Conservation (phyloP, 2,888 invertebrate genomes). For the Calameuta pallipes region DNA sequence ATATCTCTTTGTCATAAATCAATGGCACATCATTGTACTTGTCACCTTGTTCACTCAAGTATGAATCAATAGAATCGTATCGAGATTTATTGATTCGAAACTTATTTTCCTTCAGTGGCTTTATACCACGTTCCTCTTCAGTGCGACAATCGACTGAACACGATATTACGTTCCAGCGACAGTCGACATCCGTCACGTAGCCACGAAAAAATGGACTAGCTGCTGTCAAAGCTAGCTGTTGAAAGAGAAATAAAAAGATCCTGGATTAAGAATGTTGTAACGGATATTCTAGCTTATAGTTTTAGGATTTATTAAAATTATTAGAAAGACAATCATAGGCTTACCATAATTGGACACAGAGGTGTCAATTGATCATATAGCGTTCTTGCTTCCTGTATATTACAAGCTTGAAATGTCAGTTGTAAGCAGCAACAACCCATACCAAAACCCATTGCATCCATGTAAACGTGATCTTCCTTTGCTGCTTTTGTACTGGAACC, state of each 20-base stretch:
- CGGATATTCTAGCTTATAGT: too few species aligned
- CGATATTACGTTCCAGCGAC: slow-evolving; percentile 97
- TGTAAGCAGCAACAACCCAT: slow-evolving; percentile 99
- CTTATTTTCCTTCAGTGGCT: slow-evolving; percentile 78
- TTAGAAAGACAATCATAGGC: too few species aligned
- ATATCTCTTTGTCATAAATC: slow-evolving; percentile 86
- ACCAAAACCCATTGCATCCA: slow-evolving; percentile 99
- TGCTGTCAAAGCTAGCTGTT: slow-evolving; percentile 92
- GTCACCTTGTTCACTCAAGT: slow-evolving; percentile 89
- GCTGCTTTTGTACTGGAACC: slow-evolving; percentile 74
- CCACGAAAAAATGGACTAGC: slow-evolving; percentile 96
- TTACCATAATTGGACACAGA: slow-evolving; percentile 95
- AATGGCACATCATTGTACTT: slow-evolving; percentile 95
- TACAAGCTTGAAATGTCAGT: slow-evolving; percentile 96
- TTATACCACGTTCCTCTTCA: slow-evolving; percentile 87
- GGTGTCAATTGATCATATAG: slow-evolving; percentile 98
- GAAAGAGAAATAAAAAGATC: slow-evolving; percentile 6
- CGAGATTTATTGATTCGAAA: slow-evolving; percentile 93
- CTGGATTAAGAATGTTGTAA: too few species aligned
- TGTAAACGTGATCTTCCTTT: slow-evolving; percentile 91
- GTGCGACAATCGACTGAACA: slow-evolving; percentile 96
- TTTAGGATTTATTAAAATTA: too few species aligned
- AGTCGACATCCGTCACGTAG: slow-evolving; percentile 94
- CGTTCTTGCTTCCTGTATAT: slow-evolving; percentile 93
- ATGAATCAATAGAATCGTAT: slow-evolving; percentile 98